Percentiles rank a stretch among this genome's conserved stretches.
phyloP scores from a whole-genome alignment of 2,888 invertebrate genomes.

The Drosophila aldrichi region DNA sequence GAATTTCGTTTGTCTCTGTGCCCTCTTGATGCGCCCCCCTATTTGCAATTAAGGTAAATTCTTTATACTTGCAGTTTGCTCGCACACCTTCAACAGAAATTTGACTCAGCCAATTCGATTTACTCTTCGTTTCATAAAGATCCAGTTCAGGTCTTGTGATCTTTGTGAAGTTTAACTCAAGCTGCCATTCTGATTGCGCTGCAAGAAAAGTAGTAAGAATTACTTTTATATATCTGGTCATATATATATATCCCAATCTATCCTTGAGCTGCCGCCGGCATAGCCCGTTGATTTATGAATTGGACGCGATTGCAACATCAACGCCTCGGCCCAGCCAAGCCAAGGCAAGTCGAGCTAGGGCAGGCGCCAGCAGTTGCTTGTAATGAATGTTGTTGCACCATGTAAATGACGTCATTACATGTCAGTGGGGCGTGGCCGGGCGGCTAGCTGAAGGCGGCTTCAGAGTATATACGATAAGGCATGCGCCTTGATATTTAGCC shows the following conservation, averaged over 20 bases:
- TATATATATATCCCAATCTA: background rate
- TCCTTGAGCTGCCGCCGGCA: background rate
- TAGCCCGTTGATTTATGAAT: constrained; percentile 36
- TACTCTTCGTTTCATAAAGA: background rate
- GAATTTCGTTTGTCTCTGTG: too few species aligned
- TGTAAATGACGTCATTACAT: constrained; percentile 48
- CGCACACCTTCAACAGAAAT: background rate
- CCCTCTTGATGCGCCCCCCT: too few species aligned
- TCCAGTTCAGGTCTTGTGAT: background rate
- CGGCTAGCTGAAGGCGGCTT: background rate
- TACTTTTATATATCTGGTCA: background rate
- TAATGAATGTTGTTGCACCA: constrained; percentile 53
- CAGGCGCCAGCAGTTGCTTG: constrained; percentile 13
- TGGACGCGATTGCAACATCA: constrained; percentile 6
- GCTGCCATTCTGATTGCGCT: constrained; percentile 6
- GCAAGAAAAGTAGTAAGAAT: background rate
- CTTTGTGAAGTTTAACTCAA: background rate
- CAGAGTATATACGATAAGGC: background rate
- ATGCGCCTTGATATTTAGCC: background rate
- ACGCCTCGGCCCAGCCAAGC: background rate
- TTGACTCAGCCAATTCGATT: background rate
- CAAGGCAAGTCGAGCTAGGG: background rate
- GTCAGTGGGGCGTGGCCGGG: constrained; percentile 28
- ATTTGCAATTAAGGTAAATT: background rate
- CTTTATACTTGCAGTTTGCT: background rate